phyloP scores from a whole-genome alignment of 2,797 vertebrate species.

The Anabacerthia variegaticeps region DNA sequence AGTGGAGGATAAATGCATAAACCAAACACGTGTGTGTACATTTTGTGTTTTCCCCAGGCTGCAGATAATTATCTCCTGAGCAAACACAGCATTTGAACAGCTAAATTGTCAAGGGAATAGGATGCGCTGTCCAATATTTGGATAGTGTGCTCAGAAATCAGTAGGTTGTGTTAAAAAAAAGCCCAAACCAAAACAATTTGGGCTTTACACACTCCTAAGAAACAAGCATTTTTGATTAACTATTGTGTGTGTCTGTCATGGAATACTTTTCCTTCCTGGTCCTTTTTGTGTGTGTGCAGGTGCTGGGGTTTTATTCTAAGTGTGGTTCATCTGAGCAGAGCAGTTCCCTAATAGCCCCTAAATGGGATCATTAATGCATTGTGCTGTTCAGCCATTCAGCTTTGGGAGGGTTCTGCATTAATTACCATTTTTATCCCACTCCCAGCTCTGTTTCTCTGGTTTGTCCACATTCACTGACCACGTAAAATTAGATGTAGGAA shows the following conservation, averaged over 20 bases:
- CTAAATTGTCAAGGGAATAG: neutral
- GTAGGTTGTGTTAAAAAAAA: neutral
- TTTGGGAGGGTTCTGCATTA: conserved; percentile 29
- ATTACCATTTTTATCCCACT: conserved; percentile 9
- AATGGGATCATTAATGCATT: conserved; percentile 62
- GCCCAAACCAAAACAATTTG: neutral
- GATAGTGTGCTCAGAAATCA: neutral
- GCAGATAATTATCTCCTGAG: neutral
- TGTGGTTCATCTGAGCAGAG: conserved; percentile 20
- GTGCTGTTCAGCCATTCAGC: conserved; percentile 51
- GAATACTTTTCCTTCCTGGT: conserved; percentile 36
- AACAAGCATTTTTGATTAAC: conserved; percentile 42
- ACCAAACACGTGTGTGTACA: neutral
- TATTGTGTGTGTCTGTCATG: conserved; percentile 5
- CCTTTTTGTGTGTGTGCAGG: conserved; percentile 41
- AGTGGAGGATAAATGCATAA: fast-evolving
- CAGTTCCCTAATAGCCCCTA: conserved; percentile 31
- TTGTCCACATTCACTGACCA: conserved; percentile 33
- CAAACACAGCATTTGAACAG: neutral
- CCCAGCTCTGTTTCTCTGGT: neutral
- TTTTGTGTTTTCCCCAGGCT: neutral
- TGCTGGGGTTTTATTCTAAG: conserved; percentile 47
- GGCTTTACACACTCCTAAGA: neutral
- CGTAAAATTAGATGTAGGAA: neutral
- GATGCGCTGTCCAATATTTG: neutral